These are phyloP conservation scores for Anhinga anhinga DNA, from an alignment of 2,113 vertebrate genomes.

Conservation along the genomic window DNA sequence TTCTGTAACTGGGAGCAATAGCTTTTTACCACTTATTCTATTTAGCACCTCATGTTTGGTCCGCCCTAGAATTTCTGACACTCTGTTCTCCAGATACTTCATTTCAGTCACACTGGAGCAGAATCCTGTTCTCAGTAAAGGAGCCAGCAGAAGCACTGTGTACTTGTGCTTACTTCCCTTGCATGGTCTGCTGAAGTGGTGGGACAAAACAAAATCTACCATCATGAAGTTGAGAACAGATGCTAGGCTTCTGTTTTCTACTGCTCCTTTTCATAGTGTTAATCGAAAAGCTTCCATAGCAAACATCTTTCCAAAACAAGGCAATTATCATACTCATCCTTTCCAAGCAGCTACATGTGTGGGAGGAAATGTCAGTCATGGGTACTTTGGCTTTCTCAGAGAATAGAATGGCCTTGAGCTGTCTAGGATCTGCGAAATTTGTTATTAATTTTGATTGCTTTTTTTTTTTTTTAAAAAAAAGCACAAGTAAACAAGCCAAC, in stretches of 20 bases:
- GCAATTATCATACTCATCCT: background rate
- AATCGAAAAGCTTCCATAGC: background rate
- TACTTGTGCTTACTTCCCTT: background rate
- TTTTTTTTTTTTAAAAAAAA: background rate
- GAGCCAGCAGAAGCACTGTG: background rate
- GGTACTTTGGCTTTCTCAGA: background rate
- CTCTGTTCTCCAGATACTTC: background rate
- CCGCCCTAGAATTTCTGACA: background rate
- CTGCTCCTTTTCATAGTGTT: background rate
- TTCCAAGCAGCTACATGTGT: background rate
- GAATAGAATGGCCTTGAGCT: background rate
- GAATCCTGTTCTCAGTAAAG: background rate
- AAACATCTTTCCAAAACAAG: conserved; percentile 22
- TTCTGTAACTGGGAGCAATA: background rate
- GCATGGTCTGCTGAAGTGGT: background rate
- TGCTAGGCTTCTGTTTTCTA: background rate
- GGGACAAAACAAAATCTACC: background rate
- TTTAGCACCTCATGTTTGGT: background rate
- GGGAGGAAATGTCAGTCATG: conserved; percentile 1
- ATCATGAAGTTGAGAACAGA: background rate
- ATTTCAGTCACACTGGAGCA: background rate
- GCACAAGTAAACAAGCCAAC: background rate
- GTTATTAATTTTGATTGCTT: background rate
- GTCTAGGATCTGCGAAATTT: background rate
- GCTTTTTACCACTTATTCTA: background rate